Percentiles rank a stretch among this genome's conserved stretches.
These are phyloP conservation scores for Otolemur crassicaudatus DNA, from an alignment of 2,797 vertebrate genomes.

Conservation along the genomic window DNA sequence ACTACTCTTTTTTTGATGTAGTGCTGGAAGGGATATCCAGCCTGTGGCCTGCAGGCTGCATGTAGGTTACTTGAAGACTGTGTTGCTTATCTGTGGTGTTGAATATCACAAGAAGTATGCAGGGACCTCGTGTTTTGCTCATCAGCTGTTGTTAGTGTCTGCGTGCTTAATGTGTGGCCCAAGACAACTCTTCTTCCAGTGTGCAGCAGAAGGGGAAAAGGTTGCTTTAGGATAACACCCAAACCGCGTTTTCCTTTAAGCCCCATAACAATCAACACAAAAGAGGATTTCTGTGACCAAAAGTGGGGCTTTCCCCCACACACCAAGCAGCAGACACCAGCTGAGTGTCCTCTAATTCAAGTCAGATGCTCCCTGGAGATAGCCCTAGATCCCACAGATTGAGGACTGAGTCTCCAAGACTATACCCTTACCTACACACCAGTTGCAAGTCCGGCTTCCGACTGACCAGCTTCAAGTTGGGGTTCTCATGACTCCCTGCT, in stretches of 20 bases:
- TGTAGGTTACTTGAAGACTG: too few relatives aligned
- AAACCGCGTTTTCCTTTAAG: background rate
- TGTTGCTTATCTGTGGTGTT: too few relatives aligned
- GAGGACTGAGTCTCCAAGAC: background rate
- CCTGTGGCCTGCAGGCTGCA: too few relatives aligned
- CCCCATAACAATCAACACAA: background rate
- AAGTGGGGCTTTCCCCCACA: background rate
- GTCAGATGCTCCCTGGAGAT: background rate
- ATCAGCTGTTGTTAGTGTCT: too few relatives aligned
- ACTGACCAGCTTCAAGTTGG: background rate
- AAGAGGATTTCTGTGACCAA: background rate
- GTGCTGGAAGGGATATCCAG: background rate
- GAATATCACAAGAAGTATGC: too few relatives aligned
- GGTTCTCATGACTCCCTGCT: background rate
- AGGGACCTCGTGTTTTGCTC: too few relatives aligned
- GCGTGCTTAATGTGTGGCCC: too few relatives aligned
- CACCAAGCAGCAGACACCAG: background rate
- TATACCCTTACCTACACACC: too few relatives aligned
- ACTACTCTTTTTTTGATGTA: background rate
- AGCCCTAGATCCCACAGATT: background rate
- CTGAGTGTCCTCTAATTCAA: background rate
- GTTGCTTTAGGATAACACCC: background rate
- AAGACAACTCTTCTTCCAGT: too few relatives aligned
- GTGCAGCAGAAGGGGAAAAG: too few relatives aligned
- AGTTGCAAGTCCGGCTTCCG: background rate